Evolutionary conservation across 2,113 vertebrate species (phyloP), one percentile per base, ranked within the genome.

Genomic region (Prochilodus magdalenae): DNA sequence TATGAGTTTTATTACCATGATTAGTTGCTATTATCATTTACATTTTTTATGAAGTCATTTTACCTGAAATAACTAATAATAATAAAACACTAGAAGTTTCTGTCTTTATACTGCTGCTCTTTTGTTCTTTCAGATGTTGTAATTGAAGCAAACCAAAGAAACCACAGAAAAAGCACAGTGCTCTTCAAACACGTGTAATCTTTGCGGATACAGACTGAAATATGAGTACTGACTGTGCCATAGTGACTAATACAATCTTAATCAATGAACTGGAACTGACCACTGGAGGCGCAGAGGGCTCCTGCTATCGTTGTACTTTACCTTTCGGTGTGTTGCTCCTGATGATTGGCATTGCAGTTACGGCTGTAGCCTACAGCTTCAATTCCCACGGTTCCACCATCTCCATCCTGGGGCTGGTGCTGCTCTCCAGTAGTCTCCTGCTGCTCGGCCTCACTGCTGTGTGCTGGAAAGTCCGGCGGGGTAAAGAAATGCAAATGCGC

Each of bases 331-430:
- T 97, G 83, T 95, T 97, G 2, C 91, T 97, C 77, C 94, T 98
- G 24, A 96, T 98, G 0, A 92, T 95, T 0, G 97, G 96, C 16
- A 71, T 92, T 0, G 95, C 96, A 85, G 97, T 97, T 75, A 98
- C 96, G 0, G 94, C 91, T 0, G 96, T 97, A 86, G 97, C 97
- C 0, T 98, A 97, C 89, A 95, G 93, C 89, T 98, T 97, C 90
- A 97, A 97, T 83, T 95, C 96, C 33, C 97, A 98, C 0, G 96
- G 96, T 5, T 97, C 96, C 14, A 94, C 94, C 88, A 98, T 98
- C 93, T 96, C 96, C 0, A 93, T 97, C 65, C 90, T 98, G 5
- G 97, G 97, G 6, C 93, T 98, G 87, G 92, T 95, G 75, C 90
- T 98, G 47, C 90, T 99, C 79, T 94, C 92, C 0, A 90, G 88